Percentiles rank a stretch among this genome's conserved stretches.
Conservation (phyloP, 2,888 invertebrate genomes). For the Globia sparganii region DNA sequence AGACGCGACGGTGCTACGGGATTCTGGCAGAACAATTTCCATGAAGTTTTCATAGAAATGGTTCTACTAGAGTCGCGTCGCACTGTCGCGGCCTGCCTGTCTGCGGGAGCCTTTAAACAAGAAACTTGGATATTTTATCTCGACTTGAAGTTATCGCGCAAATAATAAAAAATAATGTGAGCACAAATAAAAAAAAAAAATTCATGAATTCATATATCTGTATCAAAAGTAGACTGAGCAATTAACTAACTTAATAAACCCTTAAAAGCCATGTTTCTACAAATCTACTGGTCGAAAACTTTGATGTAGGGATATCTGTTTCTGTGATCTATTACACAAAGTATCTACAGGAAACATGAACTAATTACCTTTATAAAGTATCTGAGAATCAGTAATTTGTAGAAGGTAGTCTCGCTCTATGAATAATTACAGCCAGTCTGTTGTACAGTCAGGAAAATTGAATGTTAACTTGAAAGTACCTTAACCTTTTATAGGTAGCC, state of each 20-base stretch:
- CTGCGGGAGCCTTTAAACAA: constrained; percentile 1
- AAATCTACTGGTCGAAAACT: constrained; percentile 27
- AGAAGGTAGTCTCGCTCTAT: background rate
- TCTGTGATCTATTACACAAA: constrained; percentile 7
- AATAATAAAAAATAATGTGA: no score
- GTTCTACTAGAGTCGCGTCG: background rate
- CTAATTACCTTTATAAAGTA: constrained; percentile 11
- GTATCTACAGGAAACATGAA: constrained; percentile 32
- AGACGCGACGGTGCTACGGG: background rate
- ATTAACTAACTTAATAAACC: constrained; percentile 65
- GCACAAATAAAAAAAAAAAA: constrained; percentile 26
- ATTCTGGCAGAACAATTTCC: background rate
- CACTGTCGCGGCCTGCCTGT: background rate
- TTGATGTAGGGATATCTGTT: constrained; percentile 44
- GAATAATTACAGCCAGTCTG: constrained; percentile 5
- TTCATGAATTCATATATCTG: constrained; percentile 64
- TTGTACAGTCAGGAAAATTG: background rate
- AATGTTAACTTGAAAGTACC: no score
- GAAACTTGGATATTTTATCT: constrained; percentile 46
- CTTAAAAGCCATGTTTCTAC: constrained; percentile 40
- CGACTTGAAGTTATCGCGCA: constrained; percentile 42
- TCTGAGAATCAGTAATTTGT: constrained; percentile 30
- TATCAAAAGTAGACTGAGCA: constrained; percentile 50
- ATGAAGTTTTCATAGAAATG: background rate
- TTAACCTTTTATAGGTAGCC: background rate